Evolutionary conservation across 92 coral and sea anemone species (phyloP).

Genomic region (Galaxea fascicularis): DNA sequence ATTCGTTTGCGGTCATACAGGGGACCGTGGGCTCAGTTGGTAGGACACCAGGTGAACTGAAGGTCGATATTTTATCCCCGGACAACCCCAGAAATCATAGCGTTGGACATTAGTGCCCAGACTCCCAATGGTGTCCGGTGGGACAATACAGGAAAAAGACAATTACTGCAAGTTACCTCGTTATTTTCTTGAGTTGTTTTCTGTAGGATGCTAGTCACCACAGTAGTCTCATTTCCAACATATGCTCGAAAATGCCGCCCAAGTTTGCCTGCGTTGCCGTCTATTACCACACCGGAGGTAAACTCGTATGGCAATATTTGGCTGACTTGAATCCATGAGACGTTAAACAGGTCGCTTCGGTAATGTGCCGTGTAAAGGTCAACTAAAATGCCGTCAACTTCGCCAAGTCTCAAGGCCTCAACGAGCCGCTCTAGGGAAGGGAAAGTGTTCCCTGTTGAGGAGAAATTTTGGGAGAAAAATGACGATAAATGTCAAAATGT

Average conservation of each 20-base stretch:
- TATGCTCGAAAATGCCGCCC: constrained; percentile 64
- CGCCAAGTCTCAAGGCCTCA: constrained; percentile 53
- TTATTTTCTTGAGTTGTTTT: constrained; percentile 49
- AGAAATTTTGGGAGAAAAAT: too few relatives aligned
- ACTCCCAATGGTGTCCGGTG: too few relatives aligned
- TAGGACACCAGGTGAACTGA: too few relatives aligned
- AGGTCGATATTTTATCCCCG: too few relatives aligned
- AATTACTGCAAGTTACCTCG: constrained; percentile 24
- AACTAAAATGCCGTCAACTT: constrained; percentile 77
- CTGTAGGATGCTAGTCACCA: constrained; percentile 56
- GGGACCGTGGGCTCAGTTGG: too few relatives aligned
- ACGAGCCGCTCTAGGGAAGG: constrained; percentile 61
- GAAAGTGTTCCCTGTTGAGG: constrained; percentile 24
- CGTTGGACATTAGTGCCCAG: too few relatives aligned
- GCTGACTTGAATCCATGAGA: constrained; percentile 66
- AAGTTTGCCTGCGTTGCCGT: constrained; percentile 69
- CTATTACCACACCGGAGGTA: constrained; percentile 70
- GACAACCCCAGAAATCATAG: too few relatives aligned
- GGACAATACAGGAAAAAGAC: too few relatives aligned
- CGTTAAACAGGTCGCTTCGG: constrained; percentile 72
- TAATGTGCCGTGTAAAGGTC: constrained; percentile 81
- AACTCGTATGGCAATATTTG: constrained; percentile 63
- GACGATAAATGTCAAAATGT: too few relatives aligned
- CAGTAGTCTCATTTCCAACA: constrained; percentile 36
- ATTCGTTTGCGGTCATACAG: too few relatives aligned